Evolutionary conservation across 2,113 vertebrate genomes (phyloP).

Genomic region (Platichthys stellatus): DNA sequence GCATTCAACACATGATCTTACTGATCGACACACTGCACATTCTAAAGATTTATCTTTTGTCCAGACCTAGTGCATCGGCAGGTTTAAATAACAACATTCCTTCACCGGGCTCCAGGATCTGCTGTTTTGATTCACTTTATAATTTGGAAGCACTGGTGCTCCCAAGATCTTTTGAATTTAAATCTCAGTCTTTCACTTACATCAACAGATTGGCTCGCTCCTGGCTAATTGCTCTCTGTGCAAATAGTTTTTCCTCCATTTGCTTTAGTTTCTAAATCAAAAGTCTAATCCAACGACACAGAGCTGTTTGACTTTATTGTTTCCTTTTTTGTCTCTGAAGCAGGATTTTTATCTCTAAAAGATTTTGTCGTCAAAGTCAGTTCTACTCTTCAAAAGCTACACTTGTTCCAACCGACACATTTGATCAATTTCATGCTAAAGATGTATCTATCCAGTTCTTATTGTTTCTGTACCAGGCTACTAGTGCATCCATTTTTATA

Average conservation of each 20-base stretch:
- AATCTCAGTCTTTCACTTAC: constrained; percentile 5
- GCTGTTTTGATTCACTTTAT: constrained; percentile 19
- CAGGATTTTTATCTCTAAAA: constrained; percentile 4
- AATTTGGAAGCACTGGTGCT: constrained; percentile 16
- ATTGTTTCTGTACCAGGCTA: constrained; percentile 5
- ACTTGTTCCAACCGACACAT: constrained; percentile 8
- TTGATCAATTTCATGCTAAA: constrained; percentile 13
- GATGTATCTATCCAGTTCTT: constrained; percentile 31
- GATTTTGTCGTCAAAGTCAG: constrained; percentile 23
- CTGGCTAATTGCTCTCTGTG: constrained; percentile 23
- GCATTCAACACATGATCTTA: constrained; percentile 31
- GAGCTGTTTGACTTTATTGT: constrained; percentile 1
- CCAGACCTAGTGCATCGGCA: constrained; percentile 33
- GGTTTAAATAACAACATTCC: constrained; percentile 3
- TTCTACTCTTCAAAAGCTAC: constrained; percentile 4
- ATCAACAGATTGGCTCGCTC: constrained; percentile 12
- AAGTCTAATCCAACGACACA: constrained; percentile 15
- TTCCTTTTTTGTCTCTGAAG: too few species aligned
- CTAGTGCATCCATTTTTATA: constrained; percentile 26
- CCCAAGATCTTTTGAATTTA: constrained; percentile 4
- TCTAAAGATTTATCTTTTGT: constrained; percentile 46
- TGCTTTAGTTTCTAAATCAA: constrained; percentile 9
- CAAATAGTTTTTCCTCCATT: not conserved
- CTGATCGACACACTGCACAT: constrained; percentile 54
- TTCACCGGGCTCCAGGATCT: not conserved